These are phyloP conservation scores for Callionymus lyra DNA, from an alignment of 2,113 vertebrate species.

Conservation along the genomic window DNA sequence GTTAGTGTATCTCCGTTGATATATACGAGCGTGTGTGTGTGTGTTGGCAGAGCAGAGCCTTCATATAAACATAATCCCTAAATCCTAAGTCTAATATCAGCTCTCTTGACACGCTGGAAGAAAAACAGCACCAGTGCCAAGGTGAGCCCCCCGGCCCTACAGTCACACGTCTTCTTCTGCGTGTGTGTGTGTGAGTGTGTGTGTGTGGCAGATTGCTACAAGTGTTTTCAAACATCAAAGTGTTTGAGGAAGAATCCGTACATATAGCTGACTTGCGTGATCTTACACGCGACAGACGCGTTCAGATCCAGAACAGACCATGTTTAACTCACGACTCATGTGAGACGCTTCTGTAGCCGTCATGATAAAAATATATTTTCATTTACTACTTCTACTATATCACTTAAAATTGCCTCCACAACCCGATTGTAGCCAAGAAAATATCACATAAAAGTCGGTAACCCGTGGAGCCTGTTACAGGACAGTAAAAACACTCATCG, in stretches of 20 bases:
- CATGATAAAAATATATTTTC: too few relatives aligned
- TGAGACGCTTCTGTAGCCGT: too few relatives aligned
- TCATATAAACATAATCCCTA: constrained; percentile 27
- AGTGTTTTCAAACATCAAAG: constrained; percentile 19
- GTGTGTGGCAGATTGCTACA: constrained; percentile 12
- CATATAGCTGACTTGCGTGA: too few relatives aligned
- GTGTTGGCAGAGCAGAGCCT: constrained; percentile 12
- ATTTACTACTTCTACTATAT: too few relatives aligned
- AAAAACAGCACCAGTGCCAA: constrained; percentile 6
- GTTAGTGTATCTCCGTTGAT: constrained; percentile 5
- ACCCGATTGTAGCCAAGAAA: too few relatives aligned
- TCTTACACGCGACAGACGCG: too few relatives aligned
- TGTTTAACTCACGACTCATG: too few relatives aligned
- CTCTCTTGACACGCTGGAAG: constrained; percentile 12
- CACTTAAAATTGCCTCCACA: too few relatives aligned
- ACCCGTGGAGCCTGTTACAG: too few relatives aligned
- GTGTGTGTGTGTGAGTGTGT: constrained; percentile 9
- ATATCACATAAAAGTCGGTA: too few relatives aligned
- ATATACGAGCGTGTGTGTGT: constrained; percentile 1
- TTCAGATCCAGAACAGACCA: too few relatives aligned
- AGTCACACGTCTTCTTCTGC: constrained; percentile 3
- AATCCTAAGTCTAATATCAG: constrained; percentile 24
- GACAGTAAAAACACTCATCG: too few relatives aligned
- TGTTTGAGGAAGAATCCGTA: not conserved
- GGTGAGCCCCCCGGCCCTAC: constrained; percentile 3